Base-by-base conservation (phyloP, 2,888 invertebrate species). In the Druceiella hillmani region DNA sequence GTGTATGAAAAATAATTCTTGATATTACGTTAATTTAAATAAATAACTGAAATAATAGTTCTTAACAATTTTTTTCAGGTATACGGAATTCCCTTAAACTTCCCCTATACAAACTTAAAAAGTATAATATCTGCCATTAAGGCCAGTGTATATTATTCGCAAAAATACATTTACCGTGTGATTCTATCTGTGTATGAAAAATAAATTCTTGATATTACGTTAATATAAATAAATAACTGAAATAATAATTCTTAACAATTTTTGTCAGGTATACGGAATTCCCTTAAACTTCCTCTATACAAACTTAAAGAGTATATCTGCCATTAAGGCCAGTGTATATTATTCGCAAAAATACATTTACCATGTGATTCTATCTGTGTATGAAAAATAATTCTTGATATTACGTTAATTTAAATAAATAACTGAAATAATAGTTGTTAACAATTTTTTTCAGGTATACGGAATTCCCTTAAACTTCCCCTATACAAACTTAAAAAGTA, bases 11-110 rank as follows among this genome's bases (percentile, higher is more conserved):
- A n/a, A n/a, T n/a, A n/a, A n/a, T n/a, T n/a, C n/a, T n/a, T n/a
- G n/a, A n/a, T n/a, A n/a, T n/a, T n/a, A n/a, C n/a, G n/a, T n/a
- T n/a, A n/a, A n/a, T n/a, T n/a, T n/a, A n/a, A n/a, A n/a, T n/a
- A n/a, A n/a, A n/a, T n/a, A n/a, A n/a, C n/a, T n/a, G n/a, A n/a
- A n/a, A n/a, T n/a, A n/a, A n/a, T n/a, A n/a, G n/a, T n/a, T n/a
- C n/a, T 33, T 17, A 14, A n/a, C 3, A 15, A 16, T 33, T 4
- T 14, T 33, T 74, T 75, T 4, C 61, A 92, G 87, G 72, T 91
- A 47, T 83, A 78, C 54, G 93, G 93, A 1, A 87, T 85, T 55
- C 84, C 91, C 1, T 65, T 90, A 16, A 86, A 87, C 60, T 71
- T 85, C 61, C 71, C 85, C 1, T 94, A 85, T 56, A 74, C 75